Percentiles rank a stretch among this genome's conserved stretches.
Evolutionary conservation across 2,797 vertebrate species (phyloP).

Genomic region (Macroramphosus scolopax): DNA sequence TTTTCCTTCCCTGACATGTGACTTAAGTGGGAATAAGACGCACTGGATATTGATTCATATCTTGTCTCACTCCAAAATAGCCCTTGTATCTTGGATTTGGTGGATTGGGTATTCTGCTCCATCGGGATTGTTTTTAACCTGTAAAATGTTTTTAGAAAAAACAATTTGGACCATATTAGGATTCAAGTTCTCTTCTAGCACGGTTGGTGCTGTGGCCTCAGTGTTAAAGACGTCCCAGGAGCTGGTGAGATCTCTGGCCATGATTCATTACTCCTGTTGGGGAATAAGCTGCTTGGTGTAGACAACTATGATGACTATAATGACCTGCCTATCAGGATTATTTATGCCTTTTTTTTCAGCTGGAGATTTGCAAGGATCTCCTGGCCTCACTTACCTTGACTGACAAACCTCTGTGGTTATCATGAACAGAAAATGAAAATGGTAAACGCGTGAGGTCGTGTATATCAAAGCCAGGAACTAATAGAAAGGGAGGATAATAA

Average conservation of each 20-base stretch:
- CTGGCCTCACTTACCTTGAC: constrained; percentile 14
- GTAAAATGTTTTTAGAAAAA: too few species aligned
- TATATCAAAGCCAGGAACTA: too few species aligned
- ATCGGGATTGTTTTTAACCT: too few species aligned
- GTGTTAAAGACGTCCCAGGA: constrained; percentile 25
- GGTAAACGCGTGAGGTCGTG: constrained; percentile 9
- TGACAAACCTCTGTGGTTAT: constrained; percentile 23
- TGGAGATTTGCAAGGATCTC: constrained; percentile 31
- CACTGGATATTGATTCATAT: too few species aligned
- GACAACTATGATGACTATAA: constrained; percentile 42
- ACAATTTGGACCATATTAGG: too few species aligned
- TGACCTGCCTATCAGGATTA: constrained; percentile 57
- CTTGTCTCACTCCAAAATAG: too few species aligned
- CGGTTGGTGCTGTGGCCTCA: constrained; percentile 10
- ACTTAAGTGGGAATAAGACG: too few species aligned
- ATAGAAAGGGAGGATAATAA: background rate
- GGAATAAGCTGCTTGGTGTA: constrained; percentile 42
- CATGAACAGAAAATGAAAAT: too few species aligned
- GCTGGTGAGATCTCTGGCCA: constrained; percentile 25
- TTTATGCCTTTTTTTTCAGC: constrained; percentile 42
- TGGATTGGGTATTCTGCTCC: too few species aligned
- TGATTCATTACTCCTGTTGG: constrained; percentile 49
- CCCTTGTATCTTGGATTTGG: too few species aligned
- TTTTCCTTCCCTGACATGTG: too few species aligned
- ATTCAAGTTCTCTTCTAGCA: constrained; percentile 4